Evolutionary conservation across 2,888 invertebrate genomes (phyloP).

Genomic region (Gortyna flavago): DNA sequence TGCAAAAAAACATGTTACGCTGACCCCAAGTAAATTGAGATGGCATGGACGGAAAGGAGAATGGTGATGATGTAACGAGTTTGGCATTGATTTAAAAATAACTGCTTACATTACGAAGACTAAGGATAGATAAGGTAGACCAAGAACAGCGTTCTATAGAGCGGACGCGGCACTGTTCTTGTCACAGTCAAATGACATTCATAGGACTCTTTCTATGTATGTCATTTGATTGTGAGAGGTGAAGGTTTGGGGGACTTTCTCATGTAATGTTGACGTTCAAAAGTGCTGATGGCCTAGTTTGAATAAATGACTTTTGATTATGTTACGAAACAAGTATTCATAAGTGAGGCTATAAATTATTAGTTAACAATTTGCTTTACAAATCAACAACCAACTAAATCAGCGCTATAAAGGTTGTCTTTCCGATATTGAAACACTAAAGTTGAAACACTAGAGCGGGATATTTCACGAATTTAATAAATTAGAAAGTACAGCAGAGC

Average conservation of each 20-base stretch:
- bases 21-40: background rate
- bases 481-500: constrained; percentile 56
- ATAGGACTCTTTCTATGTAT: too few species aligned
- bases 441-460: constrained; percentile 29
- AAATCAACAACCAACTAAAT: constrained; percentile 16
- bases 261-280: background rate
- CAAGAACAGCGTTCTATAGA: background rate
- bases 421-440: constrained; percentile 40
- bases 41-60: background rate
- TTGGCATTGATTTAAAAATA: background rate
- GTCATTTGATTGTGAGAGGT: constrained; percentile 1
- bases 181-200: too few species aligned
- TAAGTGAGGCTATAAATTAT: constrained; percentile 7
- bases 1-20: background rate
- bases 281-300: background rate
- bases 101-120: background rate
- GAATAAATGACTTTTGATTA: background rate
- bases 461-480: constrained; percentile 62
- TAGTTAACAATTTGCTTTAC: constrained; percentile 20
- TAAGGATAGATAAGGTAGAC: background rate
- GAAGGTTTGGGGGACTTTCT: background rate
- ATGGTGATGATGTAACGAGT: background rate
- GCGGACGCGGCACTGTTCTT: too few species aligned
- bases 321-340: constrained; percentile 17
- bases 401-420: constrained; percentile 28